Conservation (phyloP, 2,888 invertebrate genomes). For the Muschampia plurimacula region DNA sequence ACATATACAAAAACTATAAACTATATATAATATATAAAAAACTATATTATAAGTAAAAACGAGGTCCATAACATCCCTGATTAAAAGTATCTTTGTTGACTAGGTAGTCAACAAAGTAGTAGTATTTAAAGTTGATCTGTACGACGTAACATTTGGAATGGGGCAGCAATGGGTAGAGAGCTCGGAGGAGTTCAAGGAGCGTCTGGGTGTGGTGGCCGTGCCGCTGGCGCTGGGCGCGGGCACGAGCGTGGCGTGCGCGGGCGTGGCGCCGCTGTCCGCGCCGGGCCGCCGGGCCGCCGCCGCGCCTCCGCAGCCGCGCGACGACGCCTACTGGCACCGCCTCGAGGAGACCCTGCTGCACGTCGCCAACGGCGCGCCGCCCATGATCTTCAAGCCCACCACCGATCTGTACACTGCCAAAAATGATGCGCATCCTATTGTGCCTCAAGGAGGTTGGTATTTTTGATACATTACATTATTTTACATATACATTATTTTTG, state of each 20-base stretch:
- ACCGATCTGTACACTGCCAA: slow-evolving; percentile 89
- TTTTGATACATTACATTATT: not conserved
- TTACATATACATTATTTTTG: too few species aligned
- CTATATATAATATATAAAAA: too few species aligned
- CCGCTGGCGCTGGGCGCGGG: slow-evolving; percentile 89
- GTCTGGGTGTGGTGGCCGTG: slow-evolving; percentile 89
- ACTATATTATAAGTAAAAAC: too few species aligned
- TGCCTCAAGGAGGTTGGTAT: slow-evolving; percentile 88
- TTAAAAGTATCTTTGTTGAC: too few species aligned
- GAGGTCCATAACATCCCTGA: too few species aligned
- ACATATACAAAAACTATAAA: too few species aligned
- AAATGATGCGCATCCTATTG: slow-evolving; percentile 89
- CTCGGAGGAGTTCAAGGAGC: slow-evolving; percentile 64
- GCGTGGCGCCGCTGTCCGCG: slow-evolving; percentile 83
- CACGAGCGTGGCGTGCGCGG: slow-evolving; percentile 89
- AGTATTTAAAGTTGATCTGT: not conserved
- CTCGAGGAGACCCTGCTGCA: slow-evolving; percentile 92
- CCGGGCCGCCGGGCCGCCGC: slow-evolving; percentile 84
- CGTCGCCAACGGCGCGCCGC: slow-evolving; percentile 88
- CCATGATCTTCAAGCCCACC: slow-evolving; percentile 92
- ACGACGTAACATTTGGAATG: not conserved
- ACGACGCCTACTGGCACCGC: slow-evolving; percentile 87
- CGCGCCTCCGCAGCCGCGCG: slow-evolving; percentile 74
- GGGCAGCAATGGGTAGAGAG: slow-evolving; percentile 79
- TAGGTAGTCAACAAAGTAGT: too few species aligned